A percentile compares a stretch with the other conserved stretches of the same genome.
Evolutionary conservation across 2,113 vertebrate species (phyloP).

Genomic region (Rhinoderma darwinii): DNA sequence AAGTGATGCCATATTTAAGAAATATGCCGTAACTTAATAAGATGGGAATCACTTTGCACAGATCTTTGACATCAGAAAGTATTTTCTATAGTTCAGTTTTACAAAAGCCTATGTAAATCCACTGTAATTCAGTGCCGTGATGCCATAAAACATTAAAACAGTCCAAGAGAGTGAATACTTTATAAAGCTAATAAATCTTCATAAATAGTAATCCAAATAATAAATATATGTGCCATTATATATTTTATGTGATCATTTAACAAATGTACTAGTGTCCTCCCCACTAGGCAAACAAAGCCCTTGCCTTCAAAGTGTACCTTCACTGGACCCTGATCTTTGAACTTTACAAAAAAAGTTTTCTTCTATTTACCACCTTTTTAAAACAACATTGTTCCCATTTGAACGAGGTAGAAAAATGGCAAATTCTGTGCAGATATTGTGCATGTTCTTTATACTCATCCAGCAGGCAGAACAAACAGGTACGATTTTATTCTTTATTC

Average conservation of each 20-base stretch:
- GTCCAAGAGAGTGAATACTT: no score
- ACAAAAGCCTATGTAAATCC: no score
- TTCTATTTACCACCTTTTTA: constrained; percentile 37
- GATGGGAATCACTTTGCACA: no score
- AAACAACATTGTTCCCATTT: background rate
- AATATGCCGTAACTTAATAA: no score
- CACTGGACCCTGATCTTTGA: constrained; percentile 69
- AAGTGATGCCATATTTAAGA: no score
- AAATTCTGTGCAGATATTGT: constrained; percentile 62
- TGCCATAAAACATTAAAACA: no score
- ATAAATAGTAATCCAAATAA: no score
- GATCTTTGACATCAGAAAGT: no score
- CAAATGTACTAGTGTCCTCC: background rate
- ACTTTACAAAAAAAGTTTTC: constrained; percentile 57
- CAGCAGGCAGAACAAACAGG: constrained; percentile 70
- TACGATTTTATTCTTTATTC: constrained; percentile 64
- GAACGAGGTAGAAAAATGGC: constrained; percentile 63
- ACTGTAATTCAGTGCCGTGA: no score
- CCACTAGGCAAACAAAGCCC: constrained; percentile 21
- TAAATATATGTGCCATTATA: background rate
- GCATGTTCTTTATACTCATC: constrained; percentile 65
- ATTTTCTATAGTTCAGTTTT: no score
- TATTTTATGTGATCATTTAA: background rate
- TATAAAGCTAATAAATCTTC: no score
- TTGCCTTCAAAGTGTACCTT: constrained; percentile 63